Evolutionary conservation across 2,113 vertebrate genomes (phyloP).

Genomic region (Uropsilus gracilis): DNA sequence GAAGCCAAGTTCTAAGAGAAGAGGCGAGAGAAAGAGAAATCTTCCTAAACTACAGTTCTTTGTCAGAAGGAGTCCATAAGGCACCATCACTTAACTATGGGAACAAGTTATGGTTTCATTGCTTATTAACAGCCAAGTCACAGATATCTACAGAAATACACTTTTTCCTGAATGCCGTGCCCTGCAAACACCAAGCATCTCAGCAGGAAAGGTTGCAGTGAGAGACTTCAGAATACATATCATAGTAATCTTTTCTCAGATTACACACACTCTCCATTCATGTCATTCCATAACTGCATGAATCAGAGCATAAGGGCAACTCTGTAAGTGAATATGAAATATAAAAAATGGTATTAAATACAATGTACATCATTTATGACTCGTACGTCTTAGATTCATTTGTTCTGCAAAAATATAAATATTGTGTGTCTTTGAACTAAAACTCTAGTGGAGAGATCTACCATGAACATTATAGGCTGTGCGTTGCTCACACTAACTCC

Average conservation of each 20-base stretch:
- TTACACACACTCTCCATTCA: neutral
- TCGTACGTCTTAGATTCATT: conserved; percentile 14
- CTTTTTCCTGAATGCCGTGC: neutral
- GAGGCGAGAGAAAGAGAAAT: neutral
- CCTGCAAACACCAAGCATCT: neutral
- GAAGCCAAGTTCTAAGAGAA: neutral
- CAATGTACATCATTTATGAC: neutral
- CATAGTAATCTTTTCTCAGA: neutral
- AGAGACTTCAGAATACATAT: neutral
- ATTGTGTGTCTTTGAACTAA: neutral
- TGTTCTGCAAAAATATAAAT: neutral
- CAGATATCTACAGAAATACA: conserved; percentile 30
- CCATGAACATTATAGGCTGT: too few species aligned
- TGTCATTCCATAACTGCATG: neutral
- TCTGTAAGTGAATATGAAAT: neutral
- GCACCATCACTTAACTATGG: neutral
- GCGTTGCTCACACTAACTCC: too few species aligned
- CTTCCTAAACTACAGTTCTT: neutral
- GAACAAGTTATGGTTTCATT: neutral
- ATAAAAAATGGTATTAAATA: neutral
- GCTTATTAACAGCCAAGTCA: conserved; percentile 14
- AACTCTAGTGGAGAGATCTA: neutral
- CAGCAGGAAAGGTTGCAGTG: neutral
- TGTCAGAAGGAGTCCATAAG: neutral
- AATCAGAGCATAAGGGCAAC: neutral